A percentile compares a stretch with the other conserved stretches of the same genome.
phyloP scores from a whole-genome alignment of 2,113 vertebrate species.

The Xyliphius kryptos region DNA sequence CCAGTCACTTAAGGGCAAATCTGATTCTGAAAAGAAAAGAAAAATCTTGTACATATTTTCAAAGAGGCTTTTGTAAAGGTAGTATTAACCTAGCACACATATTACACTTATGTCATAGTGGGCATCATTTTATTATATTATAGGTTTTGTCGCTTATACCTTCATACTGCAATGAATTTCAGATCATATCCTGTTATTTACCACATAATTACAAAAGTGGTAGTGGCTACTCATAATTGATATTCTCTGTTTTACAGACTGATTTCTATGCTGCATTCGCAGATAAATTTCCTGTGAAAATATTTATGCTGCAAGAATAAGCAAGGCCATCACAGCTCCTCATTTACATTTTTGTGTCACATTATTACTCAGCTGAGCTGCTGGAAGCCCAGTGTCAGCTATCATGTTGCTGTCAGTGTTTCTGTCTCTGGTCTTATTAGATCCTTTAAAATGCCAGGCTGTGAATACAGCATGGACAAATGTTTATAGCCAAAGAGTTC shows the following conservation, averaged over 20 bases:
- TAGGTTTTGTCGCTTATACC: background rate
- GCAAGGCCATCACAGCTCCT: slow-evolving; percentile 33
- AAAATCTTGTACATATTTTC: too few relatives aligned
- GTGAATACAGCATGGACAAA: slow-evolving; percentile 3
- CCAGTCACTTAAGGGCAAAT: too few relatives aligned
- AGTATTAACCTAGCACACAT: too few relatives aligned
- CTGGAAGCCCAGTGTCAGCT: slow-evolving; percentile 2
- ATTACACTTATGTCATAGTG: too few relatives aligned
- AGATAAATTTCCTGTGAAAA: slow-evolving; percentile 43
- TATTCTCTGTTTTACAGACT: slow-evolving; percentile 14
- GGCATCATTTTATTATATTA: background rate
- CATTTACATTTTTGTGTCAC: slow-evolving; percentile 39
- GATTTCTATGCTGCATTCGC: slow-evolving; percentile 19
- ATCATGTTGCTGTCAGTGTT: slow-evolving; percentile 6
- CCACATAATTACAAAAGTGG: background rate
- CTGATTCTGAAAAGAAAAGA: too few relatives aligned
- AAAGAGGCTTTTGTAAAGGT: too few relatives aligned
- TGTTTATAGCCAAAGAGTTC: background rate
- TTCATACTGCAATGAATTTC: background rate
- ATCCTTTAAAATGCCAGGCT: slow-evolving; percentile 35
- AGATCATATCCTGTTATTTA: slow-evolving; percentile 5
- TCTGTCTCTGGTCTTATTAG: background rate
- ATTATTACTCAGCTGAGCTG: background rate
- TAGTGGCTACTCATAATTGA: background rate
- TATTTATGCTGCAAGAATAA: slow-evolving; percentile 37